These are phyloP conservation scores for Ylistrum balloti DNA, from an alignment of 1,140 invertebrate genomes.

Conservation along the genomic window DNA sequence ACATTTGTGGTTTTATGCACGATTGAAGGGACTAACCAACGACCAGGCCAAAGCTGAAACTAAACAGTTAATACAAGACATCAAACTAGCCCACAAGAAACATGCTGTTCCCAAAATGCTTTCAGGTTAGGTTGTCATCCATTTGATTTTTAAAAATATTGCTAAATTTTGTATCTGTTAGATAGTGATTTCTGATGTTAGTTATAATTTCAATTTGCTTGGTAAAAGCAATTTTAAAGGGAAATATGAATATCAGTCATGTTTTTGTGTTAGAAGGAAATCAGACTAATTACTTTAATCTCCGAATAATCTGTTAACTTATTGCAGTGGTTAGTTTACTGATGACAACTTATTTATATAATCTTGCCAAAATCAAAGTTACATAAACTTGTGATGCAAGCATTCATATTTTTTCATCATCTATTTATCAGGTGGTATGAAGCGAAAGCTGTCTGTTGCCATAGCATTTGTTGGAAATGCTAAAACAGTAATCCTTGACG, in stretches of 20 bases:
- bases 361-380: no score
- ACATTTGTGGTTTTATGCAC: slow-evolving; percentile 83
- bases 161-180: no score
- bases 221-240: no score
- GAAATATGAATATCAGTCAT: no score
- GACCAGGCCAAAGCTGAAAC: slow-evolving; percentile 77
- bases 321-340: no score
- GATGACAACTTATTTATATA: no score
- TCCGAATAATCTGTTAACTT: no score
- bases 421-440: slow-evolving; percentile 84
- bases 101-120: slow-evolving; percentile 84
- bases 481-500: slow-evolving; percentile 84
- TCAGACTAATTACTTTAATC: no score
- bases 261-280: no score
- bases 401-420: background rate
- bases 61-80: slow-evolving; percentile 81
- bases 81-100: slow-evolving; percentile 85
- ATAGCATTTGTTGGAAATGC: slow-evolving; percentile 85
- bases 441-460: slow-evolving; percentile 86
- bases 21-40: slow-evolving; percentile 81
- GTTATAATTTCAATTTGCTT: no score
- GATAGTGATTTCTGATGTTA: no score
- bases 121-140: slow-evolving; percentile 81
- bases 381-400: background rate
- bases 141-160: no score